Percentiles rank a stretch among this genome's conserved stretches.
phyloP scores from a whole-genome alignment of 2,888 invertebrate genomes.

The Microplitis manilae region DNA sequence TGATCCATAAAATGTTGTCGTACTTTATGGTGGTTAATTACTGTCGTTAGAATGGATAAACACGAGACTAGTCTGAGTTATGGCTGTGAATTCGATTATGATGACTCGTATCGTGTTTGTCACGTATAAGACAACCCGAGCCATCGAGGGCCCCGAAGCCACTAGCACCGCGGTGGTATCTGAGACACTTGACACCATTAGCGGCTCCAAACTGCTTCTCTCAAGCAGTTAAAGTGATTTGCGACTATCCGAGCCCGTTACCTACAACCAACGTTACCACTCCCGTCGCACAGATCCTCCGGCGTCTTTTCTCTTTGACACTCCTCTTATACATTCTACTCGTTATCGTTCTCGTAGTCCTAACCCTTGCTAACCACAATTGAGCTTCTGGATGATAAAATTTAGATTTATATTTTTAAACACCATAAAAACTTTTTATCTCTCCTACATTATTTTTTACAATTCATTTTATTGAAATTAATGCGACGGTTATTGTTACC shows the following conservation, averaged over 20 bases:
- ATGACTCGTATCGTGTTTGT: not conserved
- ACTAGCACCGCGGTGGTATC: slow-evolving; percentile 62
- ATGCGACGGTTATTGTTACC: slow-evolving; percentile 6
- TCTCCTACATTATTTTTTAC: slow-evolving; percentile 30
- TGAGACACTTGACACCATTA: slow-evolving; percentile 71
- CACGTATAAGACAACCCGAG: not conserved
- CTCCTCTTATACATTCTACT: slow-evolving; percentile 27
- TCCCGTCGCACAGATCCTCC: slow-evolving; percentile 42
- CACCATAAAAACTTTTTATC: slow-evolving; percentile 21
- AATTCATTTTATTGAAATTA: slow-evolving; percentile 22
- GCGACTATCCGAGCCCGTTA: slow-evolving; percentile 64
- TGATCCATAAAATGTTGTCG: not conserved
- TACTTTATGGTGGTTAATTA: slow-evolving; percentile 22
- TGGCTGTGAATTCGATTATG: slow-evolving; percentile 11
- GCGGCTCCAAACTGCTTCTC: slow-evolving; percentile 68
- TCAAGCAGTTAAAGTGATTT: slow-evolving; percentile 70
- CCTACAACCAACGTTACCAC: slow-evolving; percentile 47
- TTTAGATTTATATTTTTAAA: slow-evolving; percentile 25
- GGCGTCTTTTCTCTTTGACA: slow-evolving; percentile 33
- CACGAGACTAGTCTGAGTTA: not conserved
- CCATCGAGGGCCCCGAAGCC: slow-evolving; percentile 54
- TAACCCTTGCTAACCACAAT: not conserved
- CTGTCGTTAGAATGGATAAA: not conserved
- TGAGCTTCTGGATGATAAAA: slow-evolving; percentile 27
- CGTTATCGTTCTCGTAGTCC: not conserved